Percentiles rank a stretch among this genome's conserved stretches.
These are phyloP conservation scores for Thaumatotibia leucotreta DNA, from an alignment of 1,140 invertebrate species.

Conservation along the genomic window DNA sequence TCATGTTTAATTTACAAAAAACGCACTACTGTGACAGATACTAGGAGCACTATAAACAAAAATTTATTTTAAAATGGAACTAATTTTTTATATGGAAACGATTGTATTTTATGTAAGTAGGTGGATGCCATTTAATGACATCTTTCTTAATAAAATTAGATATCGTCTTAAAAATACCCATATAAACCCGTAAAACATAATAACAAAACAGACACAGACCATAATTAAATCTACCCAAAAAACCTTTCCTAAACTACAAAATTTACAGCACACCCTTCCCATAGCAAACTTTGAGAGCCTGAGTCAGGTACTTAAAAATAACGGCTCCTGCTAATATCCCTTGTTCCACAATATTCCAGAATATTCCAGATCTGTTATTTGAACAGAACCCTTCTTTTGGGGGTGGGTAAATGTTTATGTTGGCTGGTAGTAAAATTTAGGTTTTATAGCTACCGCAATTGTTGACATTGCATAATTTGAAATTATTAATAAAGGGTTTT, in stretches of 20 bases:
- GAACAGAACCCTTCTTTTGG: neutral
- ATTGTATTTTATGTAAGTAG: too few relatives aligned
- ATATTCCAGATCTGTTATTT: neutral
- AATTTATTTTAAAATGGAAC: too few relatives aligned
- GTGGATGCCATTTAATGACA: too few relatives aligned
- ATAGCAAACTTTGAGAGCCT: slow-evolving; percentile 43
- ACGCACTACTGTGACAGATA: too few relatives aligned
- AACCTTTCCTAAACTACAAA: neutral
- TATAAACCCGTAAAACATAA: neutral
- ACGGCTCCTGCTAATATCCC: slow-evolving; percentile 60
- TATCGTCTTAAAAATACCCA: too few relatives aligned
- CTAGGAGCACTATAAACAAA: too few relatives aligned
- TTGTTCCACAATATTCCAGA: too few relatives aligned
- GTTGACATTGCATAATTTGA: too few relatives aligned
- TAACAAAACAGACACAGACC: neutral
- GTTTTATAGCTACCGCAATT: neutral
- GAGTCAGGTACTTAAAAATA: slow-evolving; percentile 65
- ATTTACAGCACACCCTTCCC: neutral
- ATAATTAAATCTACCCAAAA: neutral
- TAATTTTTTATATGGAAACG: too few relatives aligned
- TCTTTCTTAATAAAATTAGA: too few relatives aligned
- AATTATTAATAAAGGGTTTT: too few relatives aligned
- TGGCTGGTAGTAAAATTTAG: neutral
- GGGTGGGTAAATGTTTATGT: neutral
- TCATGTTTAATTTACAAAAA: too few relatives aligned